Evolutionary conservation across 2,797 vertebrate genomes (phyloP), one percentile per base, ranked within the genome.

Genomic region (Okamejei kenojei): DNA sequence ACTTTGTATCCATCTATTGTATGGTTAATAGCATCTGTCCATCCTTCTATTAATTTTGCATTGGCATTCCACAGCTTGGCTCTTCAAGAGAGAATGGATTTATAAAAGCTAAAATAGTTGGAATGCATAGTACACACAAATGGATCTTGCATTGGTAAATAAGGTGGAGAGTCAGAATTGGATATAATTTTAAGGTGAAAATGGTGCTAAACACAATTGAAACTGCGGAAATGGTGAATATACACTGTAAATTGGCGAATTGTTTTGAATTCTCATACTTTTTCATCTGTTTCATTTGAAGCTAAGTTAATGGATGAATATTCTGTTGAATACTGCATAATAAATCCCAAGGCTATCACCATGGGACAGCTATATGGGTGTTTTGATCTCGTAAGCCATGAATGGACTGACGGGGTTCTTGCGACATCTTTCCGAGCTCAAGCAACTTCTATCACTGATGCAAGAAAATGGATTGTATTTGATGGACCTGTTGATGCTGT

Each of bases 401-500:
- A 99, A 93, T 98, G 98, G 98, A 97, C 97, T 1, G 98, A 99
- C 17, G 98, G 98, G 0, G 94, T 98, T 54, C 96, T 99, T 35
- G 97, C 98, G 93, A 98, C 96, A 7, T 94, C 97, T 77, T 99
- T 97, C 95, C 97, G 98, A 90, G 95, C 98, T 4, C 98, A 99
- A 94, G 98, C 98, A 0, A 96, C 96, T 93, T 98, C 97, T 61
- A 94, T 94, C 0, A 96, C 97, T 8, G 97, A 98, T 0, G 93
- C 97, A 93, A 95, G 97, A 38, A 98, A 98, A 94, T 99, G 98
- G 98, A 99, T 99, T 94, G 93, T 99, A 94, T 99, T 99, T 95
- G 98, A 99, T 94, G 98, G 98, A 0, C 98, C 98, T 0, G 97
- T 99, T 58, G 98, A 99, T 94, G 98, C 98, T 26, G 97, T 99